Evolutionary conservation across 2,888 invertebrate species (phyloP), one percentile per base, ranked within the genome.

Genomic region (Kryphioiulus occultus): DNA sequence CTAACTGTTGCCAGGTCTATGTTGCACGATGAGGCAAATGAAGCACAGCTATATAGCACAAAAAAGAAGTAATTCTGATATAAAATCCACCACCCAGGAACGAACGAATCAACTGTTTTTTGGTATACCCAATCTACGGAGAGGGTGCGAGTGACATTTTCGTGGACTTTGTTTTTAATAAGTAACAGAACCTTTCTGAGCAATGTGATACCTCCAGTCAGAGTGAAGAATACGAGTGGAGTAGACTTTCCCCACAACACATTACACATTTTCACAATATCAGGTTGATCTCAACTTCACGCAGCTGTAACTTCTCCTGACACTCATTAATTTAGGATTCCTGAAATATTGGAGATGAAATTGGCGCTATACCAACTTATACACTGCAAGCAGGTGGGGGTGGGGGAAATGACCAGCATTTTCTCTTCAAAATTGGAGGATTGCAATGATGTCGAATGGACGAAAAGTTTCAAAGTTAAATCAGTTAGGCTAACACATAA

Each of bases 211-310:
- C 7, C 68, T 9, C 26, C 68, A n/a, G 68, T 9, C 35, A 35
- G 2, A n/a, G n/a, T 59, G 59, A 59, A 19, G 68, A 26, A 68
- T 68, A 68, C 68, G 22, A 68, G 68, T 68, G 68, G 68, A 68
- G 68, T 68, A 26, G 68, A 68, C 68, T 68, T 68, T 68, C 68
- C n/a, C 68, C 68, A 68, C 22, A 68, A 68, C 68, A 68, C 68
- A 26, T 26, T 26, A 68, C 68, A 68, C 68, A 26, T 26, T 26
- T 68, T 22, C 68, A 68, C 68, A 68, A 68, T 68, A 68, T 68
- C 68, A 68, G 12, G 68, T 68, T 68, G 10, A 68, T 68, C 68
- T 68, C 68, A 26, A 68, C n/a, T 68, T 68, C 26, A 68, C 68
- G 26, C 68, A 68, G 68, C 68, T 68, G 68, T 22, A 68, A 68